Evolutionary conservation across 1,140 invertebrate genomes (phyloP).

Genomic region (Branchinecta lynchi): DNA sequence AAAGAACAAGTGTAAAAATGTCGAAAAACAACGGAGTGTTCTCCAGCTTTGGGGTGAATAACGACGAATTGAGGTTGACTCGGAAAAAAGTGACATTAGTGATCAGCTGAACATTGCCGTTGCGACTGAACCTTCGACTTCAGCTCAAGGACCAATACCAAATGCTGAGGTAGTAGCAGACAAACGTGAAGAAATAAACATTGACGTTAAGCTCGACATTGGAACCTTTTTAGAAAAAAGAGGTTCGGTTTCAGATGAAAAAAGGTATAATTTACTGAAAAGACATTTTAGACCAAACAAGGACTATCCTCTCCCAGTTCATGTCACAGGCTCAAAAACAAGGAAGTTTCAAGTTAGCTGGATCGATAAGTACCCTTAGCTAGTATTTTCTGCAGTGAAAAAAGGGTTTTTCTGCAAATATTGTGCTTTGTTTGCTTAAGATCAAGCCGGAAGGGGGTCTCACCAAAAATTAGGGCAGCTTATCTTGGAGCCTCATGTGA

Average conservation of each 20-base stretch:
- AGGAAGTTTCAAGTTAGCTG: conserved; percentile 5
- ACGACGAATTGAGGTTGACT: too few species aligned
- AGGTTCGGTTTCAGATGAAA: neutral
- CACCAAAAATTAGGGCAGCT: too few species aligned
- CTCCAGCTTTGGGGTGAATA: too few species aligned
- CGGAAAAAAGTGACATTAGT: too few species aligned
- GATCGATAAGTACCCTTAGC: conserved; percentile 1
- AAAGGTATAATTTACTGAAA: conserved; percentile 7
- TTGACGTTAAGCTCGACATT: conserved; percentile 6
- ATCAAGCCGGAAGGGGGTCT: too few species aligned
- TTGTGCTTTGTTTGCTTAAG: too few species aligned
- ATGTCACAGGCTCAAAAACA: too few species aligned
- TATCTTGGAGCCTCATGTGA: too few species aligned
- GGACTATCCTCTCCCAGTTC: too few species aligned
- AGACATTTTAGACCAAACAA: conserved; percentile 10
- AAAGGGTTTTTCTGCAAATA: conserved; percentile 2
- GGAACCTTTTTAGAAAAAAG: neutral
- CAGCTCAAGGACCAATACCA: conserved; percentile 9
- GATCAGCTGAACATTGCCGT: conserved; percentile 8
- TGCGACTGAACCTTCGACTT: conserved; percentile 8
- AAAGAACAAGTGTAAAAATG: too few species aligned
- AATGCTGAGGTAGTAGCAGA: conserved; percentile 8
- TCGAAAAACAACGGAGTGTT: too few species aligned
- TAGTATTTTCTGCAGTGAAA: conserved; percentile 7
- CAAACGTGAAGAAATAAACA: conserved; percentile 6